Evolutionary conservation across 2,888 invertebrate species (phyloP), one percentile per base, ranked within the genome.

Genomic region (Ferrisia virgata): DNA sequence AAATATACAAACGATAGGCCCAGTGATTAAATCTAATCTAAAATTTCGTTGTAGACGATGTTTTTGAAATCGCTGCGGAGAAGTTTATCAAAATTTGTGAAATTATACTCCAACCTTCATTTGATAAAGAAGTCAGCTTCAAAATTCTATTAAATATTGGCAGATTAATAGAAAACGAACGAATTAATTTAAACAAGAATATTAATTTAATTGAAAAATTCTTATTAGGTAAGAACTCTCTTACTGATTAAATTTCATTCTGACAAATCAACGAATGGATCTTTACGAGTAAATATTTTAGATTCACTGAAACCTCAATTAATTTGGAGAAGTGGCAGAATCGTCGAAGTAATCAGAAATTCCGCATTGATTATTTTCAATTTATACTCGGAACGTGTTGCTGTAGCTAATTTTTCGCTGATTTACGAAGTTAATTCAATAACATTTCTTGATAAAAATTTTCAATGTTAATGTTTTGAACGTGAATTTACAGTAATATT

Each of bases 271-370:
- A 58, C 18, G 3, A 3, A 58, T 22, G 5, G 22, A 58, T 58
- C 31, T 28, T n/a, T 31, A 36, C n/a, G n/a, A 18, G 25, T 31
- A 13, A 13, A 53, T 0, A 33, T 82, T 82, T 2, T 18, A 82
- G 82, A 76, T 40, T 47, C 82, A 2, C 18, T 82, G 11, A 82
- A 82, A 40, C 40, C 13, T 1, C 82, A 76, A 18, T 39, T 82
- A n/a, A 43, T 82, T n/a, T 82, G 82, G 82, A 82, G 69, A 82
- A 39, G 69, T 39, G 82, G 82, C 76, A 82, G 43, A 82, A 11
- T 43, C 33, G 43, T 43, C 25, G 82, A 82, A 43, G 82, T 82
- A 5, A 76, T 82, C 15, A 69, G 82, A 69, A 39, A 25, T n/a
- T 25, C 72, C 0, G 82, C 82, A 6, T 40, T 72, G n/a, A 40